Base-by-base conservation (phyloP, 2,888 invertebrate genomes). In the Acrobasis consociella region DNA sequence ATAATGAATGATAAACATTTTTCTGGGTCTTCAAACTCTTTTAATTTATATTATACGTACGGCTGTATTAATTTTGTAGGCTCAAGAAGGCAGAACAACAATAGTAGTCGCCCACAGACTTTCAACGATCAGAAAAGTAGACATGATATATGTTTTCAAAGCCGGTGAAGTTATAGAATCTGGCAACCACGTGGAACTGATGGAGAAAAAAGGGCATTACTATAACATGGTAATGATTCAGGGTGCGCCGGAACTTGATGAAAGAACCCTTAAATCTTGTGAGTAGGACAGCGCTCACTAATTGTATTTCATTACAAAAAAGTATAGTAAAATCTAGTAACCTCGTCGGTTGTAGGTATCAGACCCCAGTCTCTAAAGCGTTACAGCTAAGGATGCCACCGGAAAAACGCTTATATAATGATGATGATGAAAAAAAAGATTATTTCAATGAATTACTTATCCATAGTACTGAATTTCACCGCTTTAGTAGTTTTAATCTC, bases 91-190 rank as follows among this genome's bases (percentile, higher is more conserved):
- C 58, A 93, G 96, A 62, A 97, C 97, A 0, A 97, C 97, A 0
- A 93, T 97, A 10, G 95, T 97, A 31, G 95, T 97, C 10, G 97
- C 97, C 0, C 97, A 97, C 81, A 93, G 96, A 60, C 86, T 97
- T 16, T 94, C 96, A 0, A 96, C 96, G 0, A 96, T 97, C 62
- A 90, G 95, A 64, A 93, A 94, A 66, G 96, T 96, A 0, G 95
- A 96, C 77, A 91, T 94, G 68, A 96, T 97, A 72, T 93, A 96
- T 65, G 96, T 96, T 0, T 93, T 97, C 64, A 94, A 94, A 65
- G 90, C 94, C 58, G 97, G 97, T 0, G 73, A 84, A 59, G 94
- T 96, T 0, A 94, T 95, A 0, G 97, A 97, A 79, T 86, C 92
- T 67, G 97, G 97, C 5, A 95, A 93, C 39, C 96, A 97, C 73